Base-by-base conservation (phyloP, 2,888 invertebrate species). In the Odontocolon sp. region DNA sequence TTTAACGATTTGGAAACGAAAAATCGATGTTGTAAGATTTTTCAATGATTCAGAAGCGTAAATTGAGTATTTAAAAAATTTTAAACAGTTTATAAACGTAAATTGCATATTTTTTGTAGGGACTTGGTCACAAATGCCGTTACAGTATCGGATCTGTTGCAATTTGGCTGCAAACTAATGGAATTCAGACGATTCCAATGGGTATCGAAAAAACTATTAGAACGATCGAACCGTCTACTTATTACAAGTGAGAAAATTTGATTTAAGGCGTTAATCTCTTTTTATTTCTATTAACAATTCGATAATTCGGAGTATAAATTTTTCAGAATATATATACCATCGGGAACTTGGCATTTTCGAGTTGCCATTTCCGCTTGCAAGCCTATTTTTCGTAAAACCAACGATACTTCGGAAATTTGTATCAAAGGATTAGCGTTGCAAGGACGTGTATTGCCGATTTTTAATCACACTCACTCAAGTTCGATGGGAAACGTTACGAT, bases 81-180 rank as follows among this genome's bases (percentile, higher is more conserved):
- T n/a, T n/a, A n/a, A n/a, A n/a, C n/a, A n/a, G n/a, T n/a, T n/a
- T n/a, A n/a, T n/a, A 8, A 23, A 33, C 16, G 6, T 50, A 40
- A 59, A 45, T 73, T 83, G 3, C 63, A 3, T 40, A n/a, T n/a
- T n/a, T 42, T 50, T 45, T 28, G 3, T 8, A 92, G 91, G 92
- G 92, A 0, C 85, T 92, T 40, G 90, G 91, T 3, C 91, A 91
- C 80, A 91, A 91, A 82, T 92, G 92, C 74, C 90, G 87, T 63
- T 92, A 92, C 79, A 91, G 91, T 77, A 85, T 92, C 71, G 92
- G 91, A 28, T 91, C 92, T 2, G 88, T 92, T 38, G 91, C 91
- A n/a, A 81, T 91, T 66, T 92, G 92, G 92, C 88, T 87, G 23
- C 90, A 90, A 82, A 87, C 87, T 3, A 86, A 87, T 56, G 88